Conservation (phyloP, 35 echinoderm and acorn worm genomes). For the Amphiura filiformis region DNA sequence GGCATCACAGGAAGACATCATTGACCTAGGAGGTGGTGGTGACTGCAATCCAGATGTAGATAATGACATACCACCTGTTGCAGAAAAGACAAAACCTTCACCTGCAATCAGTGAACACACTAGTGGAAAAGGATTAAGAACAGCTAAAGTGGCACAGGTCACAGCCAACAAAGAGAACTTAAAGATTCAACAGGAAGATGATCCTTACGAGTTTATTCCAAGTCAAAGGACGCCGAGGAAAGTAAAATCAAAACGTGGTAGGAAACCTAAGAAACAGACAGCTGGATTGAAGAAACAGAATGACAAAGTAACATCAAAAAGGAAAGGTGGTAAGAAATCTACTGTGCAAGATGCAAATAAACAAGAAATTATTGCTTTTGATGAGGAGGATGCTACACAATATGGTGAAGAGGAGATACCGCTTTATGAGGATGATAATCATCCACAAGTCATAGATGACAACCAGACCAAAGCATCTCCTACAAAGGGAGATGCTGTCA, state of each 20-base stretch:
- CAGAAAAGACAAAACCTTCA: no score
- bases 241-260: slow-evolving; percentile 41
- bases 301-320: background rate
- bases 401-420: background rate
- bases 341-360: background rate
- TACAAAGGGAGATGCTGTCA: background rate
- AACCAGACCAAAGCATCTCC: background rate
- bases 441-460: background rate
- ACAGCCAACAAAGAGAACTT: background rate
- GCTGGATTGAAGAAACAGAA: slow-evolving; percentile 8
- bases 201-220: slow-evolving; percentile 81
- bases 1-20: background rate
- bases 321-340: background rate
- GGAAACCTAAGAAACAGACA: slow-evolving; percentile 51
- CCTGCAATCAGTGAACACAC: no score
- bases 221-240: slow-evolving; percentile 82
- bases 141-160: background rate
- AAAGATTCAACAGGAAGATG: background rate
- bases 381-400: background rate
- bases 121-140: no score
- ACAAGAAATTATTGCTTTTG: slow-evolving; percentile 28
- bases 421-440: background rate
- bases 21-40: background rate
- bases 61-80: background rate
- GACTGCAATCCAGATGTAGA: background rate